These are phyloP conservation scores for Pyrocephalus nanus DNA, from an alignment of 2,797 vertebrate genomes.

Conservation along the genomic window DNA sequence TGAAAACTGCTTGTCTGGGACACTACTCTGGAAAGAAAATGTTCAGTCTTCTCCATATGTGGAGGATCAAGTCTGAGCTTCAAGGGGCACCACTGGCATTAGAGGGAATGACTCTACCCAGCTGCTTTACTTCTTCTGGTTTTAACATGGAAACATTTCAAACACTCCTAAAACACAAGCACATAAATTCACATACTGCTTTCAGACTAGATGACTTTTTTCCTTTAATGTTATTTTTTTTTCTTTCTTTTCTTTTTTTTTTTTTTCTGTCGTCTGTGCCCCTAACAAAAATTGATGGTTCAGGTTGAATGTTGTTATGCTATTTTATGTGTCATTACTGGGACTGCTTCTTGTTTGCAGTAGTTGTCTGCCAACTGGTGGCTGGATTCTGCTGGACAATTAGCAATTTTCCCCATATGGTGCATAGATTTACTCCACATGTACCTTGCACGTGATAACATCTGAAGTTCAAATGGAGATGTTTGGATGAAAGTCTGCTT, in stretches of 20 bases:
- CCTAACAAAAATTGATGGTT: neutral
- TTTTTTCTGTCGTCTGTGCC: neutral
- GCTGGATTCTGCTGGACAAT: slow-evolving; percentile 46
- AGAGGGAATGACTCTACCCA: neutral
- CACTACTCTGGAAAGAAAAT: slow-evolving; percentile 25
- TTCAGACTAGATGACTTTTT: neutral
- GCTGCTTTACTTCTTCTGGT: slow-evolving; percentile 6
- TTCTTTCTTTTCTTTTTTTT: neutral
- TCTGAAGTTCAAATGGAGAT: neutral
- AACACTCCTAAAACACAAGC: neutral
- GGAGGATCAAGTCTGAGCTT: slow-evolving; percentile 26
- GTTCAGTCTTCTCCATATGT: slow-evolving; percentile 7
- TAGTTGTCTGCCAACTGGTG: slow-evolving; percentile 43
- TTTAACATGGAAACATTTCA: neutral
- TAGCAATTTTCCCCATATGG: slow-evolving; percentile 35
- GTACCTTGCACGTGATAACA: neutral
- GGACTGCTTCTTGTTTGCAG: neutral
- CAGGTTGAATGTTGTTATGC: neutral
- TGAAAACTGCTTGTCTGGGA: neutral
- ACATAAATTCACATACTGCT: neutral
- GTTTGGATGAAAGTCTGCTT: neutral
- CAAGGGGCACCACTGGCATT: slow-evolving; percentile 27
- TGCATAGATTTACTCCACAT: neutral
- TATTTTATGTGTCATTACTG: slow-evolving; percentile 8
- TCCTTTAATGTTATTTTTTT: neutral